These are phyloP conservation scores for Psilopsiagon aurifrons DNA, from an alignment of 2,113 vertebrate genomes.

Conservation along the genomic window DNA sequence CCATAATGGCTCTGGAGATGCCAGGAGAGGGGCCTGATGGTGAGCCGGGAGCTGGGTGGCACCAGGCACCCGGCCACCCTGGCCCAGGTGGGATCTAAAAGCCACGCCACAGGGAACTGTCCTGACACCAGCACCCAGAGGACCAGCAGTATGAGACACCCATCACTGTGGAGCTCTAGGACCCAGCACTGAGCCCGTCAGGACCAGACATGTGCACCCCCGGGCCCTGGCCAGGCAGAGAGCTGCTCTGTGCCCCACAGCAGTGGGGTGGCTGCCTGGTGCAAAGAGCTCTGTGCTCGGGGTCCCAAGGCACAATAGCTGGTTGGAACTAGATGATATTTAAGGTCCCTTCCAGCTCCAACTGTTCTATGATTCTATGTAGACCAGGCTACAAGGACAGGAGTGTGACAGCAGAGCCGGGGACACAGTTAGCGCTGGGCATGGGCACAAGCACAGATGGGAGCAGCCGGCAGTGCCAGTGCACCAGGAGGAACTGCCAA, in stretches of 20 bases:
- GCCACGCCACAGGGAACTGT: neutral
- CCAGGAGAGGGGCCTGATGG: neutral
- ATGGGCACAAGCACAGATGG: accelerated
- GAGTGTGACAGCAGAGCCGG: neutral
- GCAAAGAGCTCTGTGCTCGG: neutral
- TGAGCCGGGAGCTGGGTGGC: accelerated
- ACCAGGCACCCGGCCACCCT: accelerated
- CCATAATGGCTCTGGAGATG: neutral
- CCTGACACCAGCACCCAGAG: accelerated
- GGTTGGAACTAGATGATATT: neutral
- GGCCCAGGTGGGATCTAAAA: neutral
- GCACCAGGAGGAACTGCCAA: accelerated
- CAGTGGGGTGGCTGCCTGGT: accelerated
- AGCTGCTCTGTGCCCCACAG: neutral
- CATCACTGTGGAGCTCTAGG: accelerated
- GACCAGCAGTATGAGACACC: neutral
- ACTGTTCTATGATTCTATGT: neutral
- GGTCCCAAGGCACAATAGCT: neutral
- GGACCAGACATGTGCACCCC: accelerated
- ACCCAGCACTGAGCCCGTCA: accelerated
- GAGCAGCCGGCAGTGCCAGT: accelerated
- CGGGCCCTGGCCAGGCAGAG: neutral
- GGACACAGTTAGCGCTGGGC: neutral
- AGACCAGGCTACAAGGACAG: neutral
- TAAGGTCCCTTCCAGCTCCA: neutral